phyloP scores from a whole-genome alignment of 2,888 invertebrate species.

The Terebella lapidaria region DNA sequence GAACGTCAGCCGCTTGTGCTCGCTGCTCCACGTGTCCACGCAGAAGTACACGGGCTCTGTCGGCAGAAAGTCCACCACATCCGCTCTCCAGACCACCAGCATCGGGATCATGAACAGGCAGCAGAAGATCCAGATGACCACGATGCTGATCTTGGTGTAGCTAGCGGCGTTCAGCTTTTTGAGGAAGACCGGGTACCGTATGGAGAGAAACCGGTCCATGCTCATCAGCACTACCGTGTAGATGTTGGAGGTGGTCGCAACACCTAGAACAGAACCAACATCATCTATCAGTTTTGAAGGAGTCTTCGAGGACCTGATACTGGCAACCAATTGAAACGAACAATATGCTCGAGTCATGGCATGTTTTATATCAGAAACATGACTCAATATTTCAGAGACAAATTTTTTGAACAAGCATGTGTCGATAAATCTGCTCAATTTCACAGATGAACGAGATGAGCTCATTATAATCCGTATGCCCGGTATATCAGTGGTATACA shows the following conservation, averaged over 20 bases:
- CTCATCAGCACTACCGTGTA: conserved; percentile 77
- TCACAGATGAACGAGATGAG: no score
- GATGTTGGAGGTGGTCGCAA: conserved; percentile 71
- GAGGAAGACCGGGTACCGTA: conserved; percentile 69
- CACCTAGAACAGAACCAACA: conserved; percentile 42
- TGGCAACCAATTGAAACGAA: no score
- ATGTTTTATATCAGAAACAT: no score
- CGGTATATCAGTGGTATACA: no score
- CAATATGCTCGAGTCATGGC: no score
- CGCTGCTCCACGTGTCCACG: conserved; percentile 62
- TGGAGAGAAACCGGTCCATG: conserved; percentile 65
- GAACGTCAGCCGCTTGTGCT: neutral
- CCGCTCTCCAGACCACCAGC: conserved; percentile 56
- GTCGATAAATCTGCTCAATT: no score
- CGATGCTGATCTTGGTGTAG: conserved; percentile 62
- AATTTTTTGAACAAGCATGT: no score
- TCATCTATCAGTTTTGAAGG: neutral
- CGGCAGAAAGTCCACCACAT: conserved; percentile 29
- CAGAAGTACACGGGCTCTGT: conserved; percentile 56
- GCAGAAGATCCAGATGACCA: conserved; percentile 65
- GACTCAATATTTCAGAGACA: no score
- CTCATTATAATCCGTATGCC: no score
- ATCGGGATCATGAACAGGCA: conserved; percentile 67
- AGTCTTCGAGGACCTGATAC: no score
- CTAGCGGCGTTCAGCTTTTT: conserved; percentile 67